Evolutionary conservation across 1,140 invertebrate species (phyloP), one percentile per base, ranked within the genome.

Genomic region (Wiebesia pumilae): DNA sequence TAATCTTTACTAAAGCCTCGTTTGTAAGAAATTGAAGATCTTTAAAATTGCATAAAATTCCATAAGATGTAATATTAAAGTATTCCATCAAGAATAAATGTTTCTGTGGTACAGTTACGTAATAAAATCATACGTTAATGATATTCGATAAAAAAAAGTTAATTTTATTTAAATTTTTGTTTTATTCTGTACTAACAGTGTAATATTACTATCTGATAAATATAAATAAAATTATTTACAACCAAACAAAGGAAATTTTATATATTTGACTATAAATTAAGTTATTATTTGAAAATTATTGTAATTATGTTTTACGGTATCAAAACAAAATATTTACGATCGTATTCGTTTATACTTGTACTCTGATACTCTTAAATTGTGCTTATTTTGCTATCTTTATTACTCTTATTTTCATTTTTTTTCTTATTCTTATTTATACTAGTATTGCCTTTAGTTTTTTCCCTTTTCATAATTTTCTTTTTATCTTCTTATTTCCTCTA

Each of bases 371-470:
- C 71, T 75, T 75, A n/a, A 75, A 75, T 0, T 16, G 38, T 43
- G 40, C 38, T 1, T 75, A 24, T 43, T 24, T 43, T n/a, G 24
- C 16, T 35, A n/a, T 38, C 24, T 75, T 75, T 75, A 43, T 75
- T 43, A 43, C 40, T 75, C n/a, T 27, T 6, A 43, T 27, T 75
- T 43, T 75, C 43, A 75, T 43, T 75, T 43, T 43, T 7, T 43
- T n/a, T 40, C 65, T 35, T 75, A 40, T 40, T 73, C 71, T 73
- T 73, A 73, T 43, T 40, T 73, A 0, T 73, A 73, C 71, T 38
- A 40, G 1, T 73, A 73, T 38, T 75, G n/a, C 71, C 27, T 43
- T n/a, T 75, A n/a, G 19, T 43, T 3, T 27, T 43, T 43, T 75
- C n/a, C 14, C 27, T 43, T 75, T 30, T 75, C 30, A 73, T 21